A percentile compares a stretch with the other conserved stretches of the same genome.
These are phyloP conservation scores for Echiichthys vipera DNA, from an alignment of 2,797 vertebrate species.

Conservation along the genomic window DNA sequence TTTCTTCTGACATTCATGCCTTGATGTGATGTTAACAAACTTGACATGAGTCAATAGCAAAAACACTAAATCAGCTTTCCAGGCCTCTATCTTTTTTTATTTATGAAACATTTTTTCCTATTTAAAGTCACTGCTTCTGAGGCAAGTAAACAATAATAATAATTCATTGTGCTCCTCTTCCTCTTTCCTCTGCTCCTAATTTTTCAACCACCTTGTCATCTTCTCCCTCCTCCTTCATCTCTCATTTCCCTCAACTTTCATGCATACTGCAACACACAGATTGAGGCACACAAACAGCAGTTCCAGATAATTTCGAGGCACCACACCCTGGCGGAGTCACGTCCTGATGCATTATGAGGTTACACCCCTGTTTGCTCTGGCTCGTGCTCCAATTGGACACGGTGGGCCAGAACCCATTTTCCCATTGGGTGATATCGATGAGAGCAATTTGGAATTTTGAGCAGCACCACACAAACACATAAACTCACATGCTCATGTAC, in stretches of 20 bases:
- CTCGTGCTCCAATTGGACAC: conserved; percentile 50
- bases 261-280: conserved; percentile 5
- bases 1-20: background rate
- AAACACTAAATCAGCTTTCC: background rate
- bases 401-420: conserved; percentile 56
- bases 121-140: background rate
- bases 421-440: conserved; percentile 54
- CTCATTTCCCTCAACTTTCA: conserved; percentile 9
- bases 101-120: background rate
- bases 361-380: conserved; percentile 79
- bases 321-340: conserved; percentile 65
- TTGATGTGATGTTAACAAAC: background rate
- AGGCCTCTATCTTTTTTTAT: background rate
- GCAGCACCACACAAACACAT: conserved; percentile 18
- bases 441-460: conserved; percentile 54
- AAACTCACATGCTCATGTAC: conserved; percentile 7
- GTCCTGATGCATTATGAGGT: conserved; percentile 60
- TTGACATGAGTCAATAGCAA: background rate
- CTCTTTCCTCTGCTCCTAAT: background rate
- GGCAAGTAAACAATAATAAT: background rate
- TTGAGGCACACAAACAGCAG: background rate
- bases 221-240: conserved; percentile 5
- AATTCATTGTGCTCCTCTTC: background rate
- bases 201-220: conserved; percentile 4
- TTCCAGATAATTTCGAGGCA: conserved; percentile 51